Evolutionary conservation across 2,113 vertebrate genomes (phyloP), one percentile per base, ranked within the genome.

Genomic region (Ophiodon elongatus): DNA sequence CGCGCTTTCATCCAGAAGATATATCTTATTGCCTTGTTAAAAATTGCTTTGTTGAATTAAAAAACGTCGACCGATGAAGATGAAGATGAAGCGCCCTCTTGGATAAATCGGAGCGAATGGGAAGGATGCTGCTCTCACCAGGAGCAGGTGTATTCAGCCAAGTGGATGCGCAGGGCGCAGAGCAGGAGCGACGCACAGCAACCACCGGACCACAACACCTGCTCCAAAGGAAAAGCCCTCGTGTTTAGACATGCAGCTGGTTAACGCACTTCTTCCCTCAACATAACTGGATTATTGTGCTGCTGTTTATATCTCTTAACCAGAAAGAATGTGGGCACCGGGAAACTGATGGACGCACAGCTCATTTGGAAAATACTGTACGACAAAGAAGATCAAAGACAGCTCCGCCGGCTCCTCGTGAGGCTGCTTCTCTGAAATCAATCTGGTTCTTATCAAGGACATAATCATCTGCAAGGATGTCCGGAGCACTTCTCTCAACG

Each of bases 401-500:
- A 37, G 25, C 73, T 70, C 56, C 41, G 41, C 37, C 35, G 39
- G 27, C 27, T 70, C 19, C 74, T 66, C 17, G 4, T 4, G 39
- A 0, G 13, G 13, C 19, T 52, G 35, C 62, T 50, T 57, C 39
- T 4, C 33, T 70, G 54, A 60, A 76, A 76, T 76, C 50, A 37
- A 0, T 65, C 25, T 65, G 17, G 4, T 71, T 79, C 80, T 74
- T 33, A 69, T 57, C 73, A n/a, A 79, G 70, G 80, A 81, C 78
- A 66, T 2, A 27, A 47, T 64, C 47, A 56, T 56, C 66, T 63
- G 75, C 39, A 33, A 94, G 76, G 60, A 99, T 99, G 98, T 81
- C 95, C 23, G 95, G 90, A 33, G 27, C 91, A 62, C 90, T 96
- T 81, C 87, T 95, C 0, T 95, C 96, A 82, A 95, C 96, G 74